A percentile compares a stretch with the other conserved stretches of the same genome.
phyloP scores from a whole-genome alignment of 1,140 invertebrate species.

The Triops cancriformis region DNA sequence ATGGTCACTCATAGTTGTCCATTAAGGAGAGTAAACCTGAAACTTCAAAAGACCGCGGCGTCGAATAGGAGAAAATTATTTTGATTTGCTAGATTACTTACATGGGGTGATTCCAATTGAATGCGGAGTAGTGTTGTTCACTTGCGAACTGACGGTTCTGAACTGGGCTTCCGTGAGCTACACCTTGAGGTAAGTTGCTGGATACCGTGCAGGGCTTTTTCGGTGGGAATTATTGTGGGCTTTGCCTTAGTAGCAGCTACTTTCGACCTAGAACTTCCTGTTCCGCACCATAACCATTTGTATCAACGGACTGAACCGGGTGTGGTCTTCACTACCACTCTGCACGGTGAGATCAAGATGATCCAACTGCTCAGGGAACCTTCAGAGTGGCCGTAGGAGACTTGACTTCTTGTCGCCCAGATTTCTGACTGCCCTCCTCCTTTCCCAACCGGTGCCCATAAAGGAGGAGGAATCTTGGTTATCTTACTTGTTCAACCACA shows the following conservation, averaged over 20 bases:
- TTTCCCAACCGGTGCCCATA: background rate
- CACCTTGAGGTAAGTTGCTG: background rate
- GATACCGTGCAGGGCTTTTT: background rate
- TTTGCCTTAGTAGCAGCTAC: background rate
- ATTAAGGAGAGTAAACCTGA: background rate
- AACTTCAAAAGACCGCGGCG: background rate
- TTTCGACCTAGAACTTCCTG: slow-evolving; percentile 5
- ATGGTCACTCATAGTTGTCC: background rate
- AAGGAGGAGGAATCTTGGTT: background rate
- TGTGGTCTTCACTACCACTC: background rate
- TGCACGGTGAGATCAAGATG: background rate
- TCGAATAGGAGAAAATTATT: background rate
- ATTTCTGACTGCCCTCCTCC: background rate
- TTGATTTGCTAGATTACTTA: background rate
- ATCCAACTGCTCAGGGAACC: background rate
- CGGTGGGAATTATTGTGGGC: background rate
- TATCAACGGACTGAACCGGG: background rate
- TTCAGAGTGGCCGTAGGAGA: background rate
- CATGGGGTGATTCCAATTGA: background rate
- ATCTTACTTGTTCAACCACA: background rate
- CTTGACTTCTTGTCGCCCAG: slow-evolving; percentile 5
- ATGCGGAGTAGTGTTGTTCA: background rate
- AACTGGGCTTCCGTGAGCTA: background rate
- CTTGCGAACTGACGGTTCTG: background rate
- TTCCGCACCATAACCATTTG: background rate